These are phyloP conservation scores for Lagodon rhomboides DNA, from an alignment of 2,797 vertebrate genomes.

Conservation along the genomic window DNA sequence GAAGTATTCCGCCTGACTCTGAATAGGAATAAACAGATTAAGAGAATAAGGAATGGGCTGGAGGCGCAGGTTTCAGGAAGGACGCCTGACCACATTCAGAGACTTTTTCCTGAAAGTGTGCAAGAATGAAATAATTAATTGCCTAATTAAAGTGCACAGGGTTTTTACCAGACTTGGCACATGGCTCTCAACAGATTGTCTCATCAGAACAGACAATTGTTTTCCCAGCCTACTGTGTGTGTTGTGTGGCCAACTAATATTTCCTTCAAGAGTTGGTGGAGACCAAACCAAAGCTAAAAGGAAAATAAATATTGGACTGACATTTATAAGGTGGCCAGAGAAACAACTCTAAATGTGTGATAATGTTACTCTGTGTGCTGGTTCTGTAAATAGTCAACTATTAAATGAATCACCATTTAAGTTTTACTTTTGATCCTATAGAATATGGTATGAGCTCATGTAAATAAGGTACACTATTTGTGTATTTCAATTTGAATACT, in stretches of 20 bases:
- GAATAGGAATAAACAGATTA: neutral
- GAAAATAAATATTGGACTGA: neutral
- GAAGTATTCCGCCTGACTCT: neutral
- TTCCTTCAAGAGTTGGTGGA: neutral
- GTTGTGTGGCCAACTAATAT: neutral
- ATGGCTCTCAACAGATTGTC: neutral
- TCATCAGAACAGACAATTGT: neutral
- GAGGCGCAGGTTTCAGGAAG: neutral
- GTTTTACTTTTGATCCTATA: neutral
- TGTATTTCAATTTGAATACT: neutral
- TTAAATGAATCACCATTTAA: neutral
- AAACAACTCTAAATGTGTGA: neutral
- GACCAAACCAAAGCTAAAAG: neutral
- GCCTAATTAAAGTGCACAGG: too few relatives aligned
- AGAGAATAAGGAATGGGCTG: neutral
- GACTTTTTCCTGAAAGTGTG: neutral
- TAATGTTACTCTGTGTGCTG: too few relatives aligned
- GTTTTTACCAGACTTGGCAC: neutral
- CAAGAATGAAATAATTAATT: neutral
- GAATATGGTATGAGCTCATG: neutral
- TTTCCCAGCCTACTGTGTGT: neutral
- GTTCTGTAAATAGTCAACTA: neutral
- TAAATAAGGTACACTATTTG: neutral
- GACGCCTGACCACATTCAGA: neutral
- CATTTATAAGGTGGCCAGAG: neutral